Evolutionary conservation across 2,113 vertebrate genomes (phyloP).

Genomic region (Amphiprion percula): DNA sequence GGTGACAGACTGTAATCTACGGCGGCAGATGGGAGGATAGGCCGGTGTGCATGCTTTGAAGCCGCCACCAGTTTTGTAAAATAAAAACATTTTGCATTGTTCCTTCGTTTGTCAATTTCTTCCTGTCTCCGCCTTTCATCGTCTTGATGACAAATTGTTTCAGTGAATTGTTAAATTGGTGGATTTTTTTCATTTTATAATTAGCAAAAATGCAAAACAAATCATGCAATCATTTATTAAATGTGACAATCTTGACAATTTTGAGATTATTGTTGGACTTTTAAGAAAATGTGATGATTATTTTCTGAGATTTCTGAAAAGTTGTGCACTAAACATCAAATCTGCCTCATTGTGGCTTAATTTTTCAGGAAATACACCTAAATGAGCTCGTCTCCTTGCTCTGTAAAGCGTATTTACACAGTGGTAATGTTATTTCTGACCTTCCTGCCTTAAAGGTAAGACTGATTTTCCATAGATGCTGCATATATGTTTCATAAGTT

Average conservation of each 20-base stretch:
- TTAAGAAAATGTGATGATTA: background rate
- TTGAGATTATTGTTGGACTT: background rate
- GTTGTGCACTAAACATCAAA: background rate
- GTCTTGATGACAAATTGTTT: no score
- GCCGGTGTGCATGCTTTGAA: conserved; percentile 1
- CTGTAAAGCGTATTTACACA: no score
- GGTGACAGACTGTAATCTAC: conserved; percentile 32
- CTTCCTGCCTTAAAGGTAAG: background rate
- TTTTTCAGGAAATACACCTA: no score
- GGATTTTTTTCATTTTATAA: no score
- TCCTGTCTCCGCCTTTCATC: no score
- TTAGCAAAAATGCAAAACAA: no score
- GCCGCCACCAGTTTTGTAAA: background rate
- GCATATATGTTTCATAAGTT: background rate
- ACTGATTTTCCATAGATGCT: background rate
- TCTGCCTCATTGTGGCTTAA: background rate
- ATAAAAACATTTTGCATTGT: background rate
- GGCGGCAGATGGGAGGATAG: conserved; percentile 23
- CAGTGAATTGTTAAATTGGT: no score
- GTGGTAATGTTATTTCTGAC: no score
- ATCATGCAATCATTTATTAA: no score
- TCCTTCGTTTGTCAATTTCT: background rate
- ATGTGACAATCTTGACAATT: no score
- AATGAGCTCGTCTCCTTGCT: no score
- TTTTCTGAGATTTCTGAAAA: background rate